phyloP scores from a whole-genome alignment of 2,797 vertebrate species.

The Melopsittacus undulatus region DNA sequence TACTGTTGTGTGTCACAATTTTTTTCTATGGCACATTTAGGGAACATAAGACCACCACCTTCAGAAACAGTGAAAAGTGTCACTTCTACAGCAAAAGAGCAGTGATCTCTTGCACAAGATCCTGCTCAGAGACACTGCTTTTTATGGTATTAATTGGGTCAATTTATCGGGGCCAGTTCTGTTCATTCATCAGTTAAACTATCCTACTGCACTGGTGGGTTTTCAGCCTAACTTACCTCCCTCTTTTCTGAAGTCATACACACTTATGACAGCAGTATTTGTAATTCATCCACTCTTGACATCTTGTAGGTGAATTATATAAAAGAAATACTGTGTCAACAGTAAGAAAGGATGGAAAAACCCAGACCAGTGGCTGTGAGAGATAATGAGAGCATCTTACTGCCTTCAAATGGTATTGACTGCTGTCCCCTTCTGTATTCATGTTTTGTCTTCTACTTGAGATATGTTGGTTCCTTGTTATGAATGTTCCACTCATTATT shows the following conservation, averaged over 20 bases:
- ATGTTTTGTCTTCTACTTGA: not conserved
- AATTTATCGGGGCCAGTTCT: not conserved
- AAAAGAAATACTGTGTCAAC: not conserved
- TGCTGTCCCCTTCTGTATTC: not conserved
- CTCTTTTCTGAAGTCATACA: not conserved
- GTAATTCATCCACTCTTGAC: not conserved
- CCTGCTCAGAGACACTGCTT: not conserved
- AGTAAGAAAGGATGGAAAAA: not conserved
- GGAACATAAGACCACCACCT: not conserved
- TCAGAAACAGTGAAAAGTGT: not conserved
- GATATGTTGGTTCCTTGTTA: not conserved
- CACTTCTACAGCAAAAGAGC: not conserved
- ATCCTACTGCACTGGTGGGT: not conserved
- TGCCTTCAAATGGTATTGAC: not conserved
- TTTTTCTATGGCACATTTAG: not conserved
- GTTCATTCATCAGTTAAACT: not conserved
- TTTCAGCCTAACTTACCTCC: not conserved
- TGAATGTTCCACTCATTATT: not conserved
- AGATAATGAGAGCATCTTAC: not conserved
- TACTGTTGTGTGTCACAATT: fast-evolving
- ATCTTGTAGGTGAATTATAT: not conserved
- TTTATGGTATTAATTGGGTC: not conserved
- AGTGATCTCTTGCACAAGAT: not conserved
- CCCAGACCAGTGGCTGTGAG: fast-evolving
- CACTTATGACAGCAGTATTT: not conserved